phyloP scores from a whole-genome alignment of 2,797 vertebrate genomes.

The Karalla daura region DNA sequence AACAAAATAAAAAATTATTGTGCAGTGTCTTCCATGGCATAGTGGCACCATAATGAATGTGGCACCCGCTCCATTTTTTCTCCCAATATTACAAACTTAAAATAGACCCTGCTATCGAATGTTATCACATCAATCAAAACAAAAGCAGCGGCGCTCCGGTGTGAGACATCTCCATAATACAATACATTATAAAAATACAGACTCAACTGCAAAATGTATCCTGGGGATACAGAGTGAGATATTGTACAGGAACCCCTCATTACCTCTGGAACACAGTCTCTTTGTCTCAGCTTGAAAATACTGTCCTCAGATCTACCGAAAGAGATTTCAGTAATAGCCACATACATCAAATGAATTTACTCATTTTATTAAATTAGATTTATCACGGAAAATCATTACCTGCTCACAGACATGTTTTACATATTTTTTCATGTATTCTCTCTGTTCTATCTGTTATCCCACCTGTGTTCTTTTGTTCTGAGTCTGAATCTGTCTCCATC shows the following conservation, averaged over 20 bases:
- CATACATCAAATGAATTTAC: neutral
- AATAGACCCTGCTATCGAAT: constrained; percentile 12
- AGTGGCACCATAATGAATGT: constrained; percentile 28
- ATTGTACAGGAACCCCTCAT: neutral
- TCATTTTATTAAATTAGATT: neutral
- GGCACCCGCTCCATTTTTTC: neutral
- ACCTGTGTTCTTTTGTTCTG: neutral
- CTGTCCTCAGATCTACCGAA: neutral
- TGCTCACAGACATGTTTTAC: too few species aligned
- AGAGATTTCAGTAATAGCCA: constrained; percentile 12
- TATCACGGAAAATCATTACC: neutral
- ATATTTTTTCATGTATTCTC: too few species aligned
- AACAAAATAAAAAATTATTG: constrained; percentile 30
- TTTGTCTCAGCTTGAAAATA: constrained; percentile 7
- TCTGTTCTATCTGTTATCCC: neutral
- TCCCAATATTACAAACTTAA: constrained; percentile 13
- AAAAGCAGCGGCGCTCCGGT: constrained; percentile 11
- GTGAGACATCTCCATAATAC: constrained; percentile 1
- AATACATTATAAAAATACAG: constrained; percentile 15
- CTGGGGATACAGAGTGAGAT: constrained; percentile 16
- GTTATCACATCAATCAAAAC: constrained; percentile 46
- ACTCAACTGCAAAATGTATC: constrained; percentile 16
- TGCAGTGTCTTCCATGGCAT: constrained; percentile 6
- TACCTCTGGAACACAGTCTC: constrained; percentile 6
- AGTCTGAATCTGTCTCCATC: neutral